A percentile compares a stretch with the other conserved stretches of the same genome.
Evolutionary conservation across 2,113 vertebrate species (phyloP).

Genomic region (Oreochromis aureus): DNA sequence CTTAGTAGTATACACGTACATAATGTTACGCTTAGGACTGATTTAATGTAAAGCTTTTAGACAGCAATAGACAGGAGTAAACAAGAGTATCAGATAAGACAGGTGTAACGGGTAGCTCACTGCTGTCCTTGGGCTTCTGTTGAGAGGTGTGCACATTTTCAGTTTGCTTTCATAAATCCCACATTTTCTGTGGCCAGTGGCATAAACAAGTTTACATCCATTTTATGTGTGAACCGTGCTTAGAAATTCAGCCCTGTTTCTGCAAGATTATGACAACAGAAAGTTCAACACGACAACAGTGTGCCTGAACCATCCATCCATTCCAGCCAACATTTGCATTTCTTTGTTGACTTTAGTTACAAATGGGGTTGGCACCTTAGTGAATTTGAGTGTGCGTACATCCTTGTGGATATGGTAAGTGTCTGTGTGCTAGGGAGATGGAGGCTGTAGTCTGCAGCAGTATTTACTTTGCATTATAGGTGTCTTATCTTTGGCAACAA

Average conservation of each 20-base stretch:
- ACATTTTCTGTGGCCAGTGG: neutral
- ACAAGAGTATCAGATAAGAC: neutral
- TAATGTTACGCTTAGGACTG: neutral
- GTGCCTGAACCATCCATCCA: neutral
- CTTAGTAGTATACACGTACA: neutral
- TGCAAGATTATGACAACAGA: neutral
- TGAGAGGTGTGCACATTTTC: neutral
- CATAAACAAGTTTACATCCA: neutral
- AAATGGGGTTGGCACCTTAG: neutral
- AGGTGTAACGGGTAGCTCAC: neutral
- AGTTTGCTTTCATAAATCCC: neutral
- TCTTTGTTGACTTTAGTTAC: neutral
- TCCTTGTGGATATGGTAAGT: neutral
- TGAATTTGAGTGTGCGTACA: neutral
- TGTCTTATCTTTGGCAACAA: constrained; percentile 35
- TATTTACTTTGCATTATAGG: constrained; percentile 18
- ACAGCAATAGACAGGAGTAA: neutral
- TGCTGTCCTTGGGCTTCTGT: neutral
- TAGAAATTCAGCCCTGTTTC: neutral
- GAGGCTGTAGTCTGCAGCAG: neutral
- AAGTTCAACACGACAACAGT: neutral
- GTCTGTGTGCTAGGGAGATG: neutral
- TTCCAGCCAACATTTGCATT: neutral
- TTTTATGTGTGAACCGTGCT: constrained; percentile 2
- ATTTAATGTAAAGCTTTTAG: neutral